Evolutionary conservation across 2,797 vertebrate species (phyloP).

Genomic region (Eospalax fontanierii): DNA sequence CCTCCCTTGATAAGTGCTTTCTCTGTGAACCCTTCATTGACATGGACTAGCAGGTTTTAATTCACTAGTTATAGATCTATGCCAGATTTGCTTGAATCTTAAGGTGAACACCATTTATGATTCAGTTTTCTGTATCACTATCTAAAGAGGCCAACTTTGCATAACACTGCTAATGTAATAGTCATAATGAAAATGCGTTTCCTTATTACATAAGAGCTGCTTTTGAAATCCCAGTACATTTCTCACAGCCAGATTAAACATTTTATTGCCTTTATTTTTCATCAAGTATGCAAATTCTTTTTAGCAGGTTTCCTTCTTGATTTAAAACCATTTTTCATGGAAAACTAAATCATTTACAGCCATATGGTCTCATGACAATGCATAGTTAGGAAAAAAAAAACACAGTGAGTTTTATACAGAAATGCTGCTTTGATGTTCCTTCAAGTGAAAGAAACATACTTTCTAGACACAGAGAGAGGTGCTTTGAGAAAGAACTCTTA

Average conservation of each 20-base stretch:
- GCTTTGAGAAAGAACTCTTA: slow-evolving; percentile 64
- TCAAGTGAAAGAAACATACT: slow-evolving; percentile 73
- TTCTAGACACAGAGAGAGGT: slow-evolving; percentile 36
- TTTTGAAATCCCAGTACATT: slow-evolving; percentile 85
- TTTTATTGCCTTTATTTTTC: slow-evolving; percentile 87
- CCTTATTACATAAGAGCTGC: slow-evolving; percentile 81
- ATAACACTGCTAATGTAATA: slow-evolving; percentile 74
- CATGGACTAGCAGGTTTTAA: neutral
- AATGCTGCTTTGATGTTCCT: slow-evolving; percentile 78
- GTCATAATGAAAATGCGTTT: slow-evolving; percentile 86
- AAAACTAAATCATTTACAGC: slow-evolving; percentile 86
- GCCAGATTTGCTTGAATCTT: slow-evolving; percentile 50
- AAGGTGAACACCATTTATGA: slow-evolving; percentile 19
- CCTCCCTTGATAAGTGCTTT: neutral
- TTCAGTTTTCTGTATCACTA: slow-evolving; percentile 65
- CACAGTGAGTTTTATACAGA: slow-evolving; percentile 76
- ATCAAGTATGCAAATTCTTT: slow-evolving; percentile 87
- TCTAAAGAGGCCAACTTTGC: slow-evolving; percentile 77
- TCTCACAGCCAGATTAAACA: slow-evolving; percentile 84
- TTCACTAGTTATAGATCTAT: slow-evolving; percentile 18
- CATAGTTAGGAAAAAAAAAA: slow-evolving; percentile 77
- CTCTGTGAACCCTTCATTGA: neutral
- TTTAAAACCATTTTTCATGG: slow-evolving; percentile 86
- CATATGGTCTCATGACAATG: slow-evolving; percentile 87
- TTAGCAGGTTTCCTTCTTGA: slow-evolving; percentile 85